Conservation (phyloP, 2,113 vertebrate species). For the Passer montanus region DNA sequence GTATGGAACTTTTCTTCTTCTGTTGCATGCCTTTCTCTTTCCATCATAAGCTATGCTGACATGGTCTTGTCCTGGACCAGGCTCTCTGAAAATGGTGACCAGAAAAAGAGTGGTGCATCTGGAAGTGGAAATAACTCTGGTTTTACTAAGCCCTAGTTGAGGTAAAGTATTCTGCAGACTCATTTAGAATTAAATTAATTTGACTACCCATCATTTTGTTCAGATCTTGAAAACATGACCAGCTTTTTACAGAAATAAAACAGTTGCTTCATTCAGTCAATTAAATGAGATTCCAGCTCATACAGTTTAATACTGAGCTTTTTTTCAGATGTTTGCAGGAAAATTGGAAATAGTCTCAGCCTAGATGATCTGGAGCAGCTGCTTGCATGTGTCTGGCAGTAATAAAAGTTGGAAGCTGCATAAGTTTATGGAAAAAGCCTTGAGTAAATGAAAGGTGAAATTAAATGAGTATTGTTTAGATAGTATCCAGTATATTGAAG, state of each 20-base stretch:
- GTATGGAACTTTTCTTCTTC: neutral
- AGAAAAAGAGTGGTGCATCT: neutral
- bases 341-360: neutral
- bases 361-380: neutral
- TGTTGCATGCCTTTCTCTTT: neutral
- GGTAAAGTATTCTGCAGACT: neutral
- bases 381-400: neutral
- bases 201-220: neutral
- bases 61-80: neutral
- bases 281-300: neutral
- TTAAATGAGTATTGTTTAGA: slow-evolving; percentile 39
- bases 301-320: neutral
- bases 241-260: neutral
- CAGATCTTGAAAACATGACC: neutral
- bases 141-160: neutral
- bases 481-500: slow-evolving; percentile 1
- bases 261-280: neutral
- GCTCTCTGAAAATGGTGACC: neutral
- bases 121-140: neutral
- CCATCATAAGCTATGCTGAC: neutral
- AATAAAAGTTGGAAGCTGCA: neutral
- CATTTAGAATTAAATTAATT: neutral
- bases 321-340: neutral
- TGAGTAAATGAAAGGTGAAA: slow-evolving; percentile 26
- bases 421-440: neutral